These are phyloP conservation scores for Cirrhinus molitorella DNA, from an alignment of 2,797 vertebrate genomes.

Conservation along the genomic window DNA sequence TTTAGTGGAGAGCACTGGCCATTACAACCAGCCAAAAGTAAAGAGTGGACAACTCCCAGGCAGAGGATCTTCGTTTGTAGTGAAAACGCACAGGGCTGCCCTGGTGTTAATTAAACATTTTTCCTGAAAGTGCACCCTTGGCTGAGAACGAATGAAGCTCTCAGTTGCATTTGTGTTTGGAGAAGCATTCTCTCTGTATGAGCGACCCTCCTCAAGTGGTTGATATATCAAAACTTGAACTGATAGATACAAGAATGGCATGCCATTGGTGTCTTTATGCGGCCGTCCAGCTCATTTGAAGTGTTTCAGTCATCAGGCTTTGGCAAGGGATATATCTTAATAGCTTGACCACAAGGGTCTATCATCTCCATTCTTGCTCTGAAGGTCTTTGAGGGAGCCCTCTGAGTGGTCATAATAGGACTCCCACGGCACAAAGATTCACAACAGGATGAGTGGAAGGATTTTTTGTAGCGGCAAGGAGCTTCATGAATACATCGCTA, in stretches of 20 bases:
- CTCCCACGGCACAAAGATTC: constrained; percentile 82
- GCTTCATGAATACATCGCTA: constrained; percentile 82
- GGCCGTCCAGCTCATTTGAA: constrained; percentile 80
- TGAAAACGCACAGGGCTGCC: constrained; percentile 74
- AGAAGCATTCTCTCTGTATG: constrained; percentile 62
- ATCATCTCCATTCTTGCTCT: constrained; percentile 83
- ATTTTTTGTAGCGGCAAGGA: constrained; percentile 76
- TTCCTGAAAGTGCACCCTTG: constrained; percentile 76
- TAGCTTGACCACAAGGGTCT: constrained; percentile 83
- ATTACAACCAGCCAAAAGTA: constrained; percentile 62
- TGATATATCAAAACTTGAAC: constrained; percentile 87
- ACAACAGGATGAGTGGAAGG: constrained; percentile 79
- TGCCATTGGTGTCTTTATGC: constrained; percentile 78
- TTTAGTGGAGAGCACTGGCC: constrained; percentile 68
- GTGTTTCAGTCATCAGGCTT: constrained; percentile 83
- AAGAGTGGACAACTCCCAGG: constrained; percentile 61
- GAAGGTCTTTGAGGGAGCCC: constrained; percentile 82
- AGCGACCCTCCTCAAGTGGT: constrained; percentile 76
- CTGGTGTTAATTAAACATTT: constrained; percentile 84
- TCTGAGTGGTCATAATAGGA: constrained; percentile 80
- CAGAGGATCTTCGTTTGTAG: constrained; percentile 65
- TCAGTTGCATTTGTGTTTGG: constrained; percentile 61
- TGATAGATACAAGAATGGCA: constrained; percentile 83
- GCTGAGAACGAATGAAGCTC: constrained; percentile 73
- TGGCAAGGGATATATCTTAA: constrained; percentile 81